Evolutionary conservation across 1,140 invertebrate species (phyloP), one percentile per base, ranked within the genome.

Genomic region (Eupristina koningsbergeri): DNA sequence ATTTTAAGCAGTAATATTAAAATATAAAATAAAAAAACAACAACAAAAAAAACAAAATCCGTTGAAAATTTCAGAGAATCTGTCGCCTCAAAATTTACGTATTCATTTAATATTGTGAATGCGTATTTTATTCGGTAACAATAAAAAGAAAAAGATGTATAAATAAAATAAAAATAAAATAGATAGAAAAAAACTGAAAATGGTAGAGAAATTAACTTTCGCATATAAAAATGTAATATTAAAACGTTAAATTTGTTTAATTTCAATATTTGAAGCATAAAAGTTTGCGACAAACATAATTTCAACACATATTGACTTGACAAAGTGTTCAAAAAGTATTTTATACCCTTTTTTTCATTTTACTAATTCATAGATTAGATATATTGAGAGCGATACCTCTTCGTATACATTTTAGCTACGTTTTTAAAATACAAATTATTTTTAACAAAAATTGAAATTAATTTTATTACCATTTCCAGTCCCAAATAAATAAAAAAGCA

Each of bases 391-490:
- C 69, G 69, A 45, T 73, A 73, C 39, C 22, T 45, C 22, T 11
- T 45, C 73, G 73, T 74, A 50, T 31, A 19, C 29, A 50, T 19
- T 74, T n/a, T 50, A 50, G n/a, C 41, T 74, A 31, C 3, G 41
- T 74, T 74, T 50, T 74, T 74, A 17, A 50, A 47, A 50, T 74
- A 19, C 0, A 74, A 74, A 50, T 50, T 47, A 50, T 29, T 73
- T 41, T 31, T 50, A 74, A 9, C 19, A 31, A 80, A 75, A 58
- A 64, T 61, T 31, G 77, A 76, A 76, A 80, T 84, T 84, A 84
- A 84, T 80, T 84, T 80, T 31, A 80, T 69, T 80, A 69, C 83
- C 83, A 84, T 84, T 80, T 84, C 83, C 83, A 84, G 58, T 84
- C 45, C 58, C 39, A 74, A 29, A 76, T 39, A 67, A 61, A 74